Base-by-base conservation (phyloP, 2,888 invertebrate genomes). In the Autographa pulchrina region DNA sequence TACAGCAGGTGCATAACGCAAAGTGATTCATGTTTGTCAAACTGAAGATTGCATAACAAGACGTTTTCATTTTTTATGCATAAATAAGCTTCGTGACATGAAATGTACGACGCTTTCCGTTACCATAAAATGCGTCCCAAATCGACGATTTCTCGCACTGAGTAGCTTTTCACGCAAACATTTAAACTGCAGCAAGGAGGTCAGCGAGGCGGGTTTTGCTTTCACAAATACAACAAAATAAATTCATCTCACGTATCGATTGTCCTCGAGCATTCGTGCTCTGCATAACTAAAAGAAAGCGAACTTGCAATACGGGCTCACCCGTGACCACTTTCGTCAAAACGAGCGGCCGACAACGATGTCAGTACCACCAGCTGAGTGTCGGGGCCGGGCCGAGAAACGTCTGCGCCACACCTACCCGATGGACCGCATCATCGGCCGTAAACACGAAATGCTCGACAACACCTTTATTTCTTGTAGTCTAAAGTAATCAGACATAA, bases 171-270 rank as follows among this genome's bases (percentile, higher is more conserved):
- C 93, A 92, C 92, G 92, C 92, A 92, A 93, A 93, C 92, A 89
- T 90, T 93, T 91, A 88, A 91, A 90, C 90, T 88, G 83, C 84
- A 89, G 85, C 93, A 95, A 95, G 93, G 94, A 92, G 95, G 96
- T 94, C 95, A 95, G 88, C 86, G 89, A 91, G 92, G 91, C 93
- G 89, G 89, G 93, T 93, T 92, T 92, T 93, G 95, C 95, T 95
- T 96, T 96, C 95, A 95, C 95, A 95, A 95, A 95, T 91, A 94
- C 92, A 93, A 94, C 94, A 92, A 95, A 96, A 95, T 95, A 94
- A 95, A 96, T 96, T 95, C 96, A 92, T 93, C 92, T 94, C 96
- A 96, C 95, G 95, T 95, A 95, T 95, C 90, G 95, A 95, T 95
- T 95, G 95, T 95, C 95, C 95, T 93, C 94, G 85, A 91, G 89